These are phyloP conservation scores for Hydra vulgaris DNA, from an alignment of 30 jellyfish, hydroid and myxozoan genomes.

Conservation along the genomic window DNA sequence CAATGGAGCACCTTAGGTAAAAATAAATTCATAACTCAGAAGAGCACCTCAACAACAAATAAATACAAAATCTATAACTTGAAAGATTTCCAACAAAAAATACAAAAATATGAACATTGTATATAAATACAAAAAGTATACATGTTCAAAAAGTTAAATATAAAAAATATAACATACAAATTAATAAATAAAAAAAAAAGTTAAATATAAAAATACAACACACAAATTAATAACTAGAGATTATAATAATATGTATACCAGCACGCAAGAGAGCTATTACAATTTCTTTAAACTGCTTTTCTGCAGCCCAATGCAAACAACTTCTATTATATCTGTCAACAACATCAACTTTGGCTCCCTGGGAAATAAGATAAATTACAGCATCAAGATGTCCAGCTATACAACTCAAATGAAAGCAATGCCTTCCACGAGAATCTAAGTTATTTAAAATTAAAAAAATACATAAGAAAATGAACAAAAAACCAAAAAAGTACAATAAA, in stretches of 20 bases:
- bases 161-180: too few relatives aligned
- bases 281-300: slow-evolving; percentile 23
- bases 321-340: slow-evolving; percentile 46
- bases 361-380: slow-evolving; percentile 27
- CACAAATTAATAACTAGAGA: too few relatives aligned
- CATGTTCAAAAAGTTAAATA: too few relatives aligned
- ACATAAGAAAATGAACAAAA: not conserved
- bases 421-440: slow-evolving; percentile 48
- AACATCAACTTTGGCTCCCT: slow-evolving; percentile 26
- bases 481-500: too few relatives aligned
- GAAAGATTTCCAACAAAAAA: too few relatives aligned
- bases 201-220: too few relatives aligned
- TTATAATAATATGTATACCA: slow-evolving; percentile 10
- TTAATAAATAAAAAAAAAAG: too few relatives aligned
- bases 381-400: slow-evolving; percentile 31
- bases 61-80: too few relatives aligned
- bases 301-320: slow-evolving; percentile 73
- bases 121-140: not conserved
- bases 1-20: slow-evolving; percentile 45
- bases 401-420: slow-evolving; percentile 45
- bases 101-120: too few relatives aligned
- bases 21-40: too few relatives aligned
- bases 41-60: too few relatives aligned
- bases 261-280: slow-evolving; percentile 23
- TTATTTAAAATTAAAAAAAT: not conserved